Evolutionary conservation across 37 sponge, comb jelly and placozoan species (phyloP).

Genomic region (Dysidea cf. avara): DNA sequence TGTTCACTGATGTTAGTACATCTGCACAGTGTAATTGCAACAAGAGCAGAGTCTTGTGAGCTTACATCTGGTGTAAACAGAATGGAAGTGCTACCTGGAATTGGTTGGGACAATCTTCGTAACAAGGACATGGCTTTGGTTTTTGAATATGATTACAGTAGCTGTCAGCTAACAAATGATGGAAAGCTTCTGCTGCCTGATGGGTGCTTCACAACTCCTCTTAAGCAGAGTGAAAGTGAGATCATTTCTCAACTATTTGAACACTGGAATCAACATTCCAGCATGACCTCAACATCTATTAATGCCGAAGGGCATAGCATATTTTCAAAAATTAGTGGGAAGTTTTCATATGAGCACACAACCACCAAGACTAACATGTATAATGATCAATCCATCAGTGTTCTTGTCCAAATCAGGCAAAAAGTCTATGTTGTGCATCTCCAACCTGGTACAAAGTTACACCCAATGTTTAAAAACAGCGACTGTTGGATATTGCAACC

Average conservation of each 20-base stretch:
- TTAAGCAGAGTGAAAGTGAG: constrained; percentile 50
- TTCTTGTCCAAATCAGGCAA: constrained; percentile 54
- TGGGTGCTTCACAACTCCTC: constrained; percentile 35
- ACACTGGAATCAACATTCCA: constrained; percentile 58
- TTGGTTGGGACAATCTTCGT: constrained; percentile 70
- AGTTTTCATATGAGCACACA: constrained; percentile 54
- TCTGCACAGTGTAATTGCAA: constrained; percentile 14
- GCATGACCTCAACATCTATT: constrained; percentile 43
- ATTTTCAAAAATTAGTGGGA: constrained; percentile 52
- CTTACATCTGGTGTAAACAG: too few species aligned
- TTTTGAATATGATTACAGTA: constrained; percentile 47
- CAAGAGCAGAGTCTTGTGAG: background rate
- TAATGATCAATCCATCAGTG: constrained; percentile 30
- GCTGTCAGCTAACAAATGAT: constrained; percentile 61
- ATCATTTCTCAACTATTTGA: constrained; percentile 43
- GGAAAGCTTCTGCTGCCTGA: constrained; percentile 72
- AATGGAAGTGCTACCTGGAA: too few species aligned
- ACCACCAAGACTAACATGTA: constrained; percentile 28
- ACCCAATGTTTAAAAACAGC: constrained; percentile 44
- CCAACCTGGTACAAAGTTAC: constrained; percentile 43
- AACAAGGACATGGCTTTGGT: constrained; percentile 69
- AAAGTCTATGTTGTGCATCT: constrained; percentile 38
- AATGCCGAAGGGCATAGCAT: constrained; percentile 31
- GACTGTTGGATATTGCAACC: constrained; percentile 68
- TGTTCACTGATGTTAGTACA: background rate